Percentiles rank a stretch among this genome's conserved stretches.
phyloP scores from a whole-genome alignment of 2,113 vertebrate genomes.

The Antennarius striatus region DNA sequence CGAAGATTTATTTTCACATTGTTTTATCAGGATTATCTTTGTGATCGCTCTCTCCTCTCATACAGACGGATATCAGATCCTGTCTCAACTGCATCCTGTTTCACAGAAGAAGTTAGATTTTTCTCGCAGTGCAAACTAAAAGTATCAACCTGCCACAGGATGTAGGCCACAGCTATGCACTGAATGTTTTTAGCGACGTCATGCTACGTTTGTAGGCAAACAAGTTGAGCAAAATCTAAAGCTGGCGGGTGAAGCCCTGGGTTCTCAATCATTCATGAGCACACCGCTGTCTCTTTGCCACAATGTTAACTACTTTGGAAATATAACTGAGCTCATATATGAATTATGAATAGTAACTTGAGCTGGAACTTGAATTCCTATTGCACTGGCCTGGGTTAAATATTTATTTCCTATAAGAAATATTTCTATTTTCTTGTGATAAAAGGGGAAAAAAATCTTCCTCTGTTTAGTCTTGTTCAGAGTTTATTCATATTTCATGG shows the following conservation, averaged over 20 bases:
- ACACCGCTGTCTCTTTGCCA: conserved; percentile 22
- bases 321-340: conserved; percentile 41
- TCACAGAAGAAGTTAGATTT: too few relatives aligned
- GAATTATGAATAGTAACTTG: conserved; percentile 40
- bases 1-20: too few relatives aligned
- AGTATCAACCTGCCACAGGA: neutral
- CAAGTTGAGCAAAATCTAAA: conserved; percentile 15
- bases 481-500: too few relatives aligned
- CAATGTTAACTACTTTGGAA: conserved; percentile 32
- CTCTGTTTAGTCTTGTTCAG: too few relatives aligned
- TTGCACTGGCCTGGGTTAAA: neutral
- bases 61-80: too few relatives aligned
- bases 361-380: conserved; percentile 13
- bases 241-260: conserved; percentile 20
- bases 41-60: too few relatives aligned
- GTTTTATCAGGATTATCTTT: too few relatives aligned
- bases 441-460: neutral
- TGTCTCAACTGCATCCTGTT: too few relatives aligned
- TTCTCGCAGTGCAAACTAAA: too few relatives aligned
- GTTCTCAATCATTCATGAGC: conserved; percentile 58
- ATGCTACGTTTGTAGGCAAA: conserved; percentile 25
- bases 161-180: neutral
- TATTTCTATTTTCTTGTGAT: conserved; percentile 2
- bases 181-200: conserved; percentile 8
- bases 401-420: conserved; percentile 3